phyloP scores from a whole-genome alignment of 1,140 invertebrate genomes.

The Camponotus floridanus region DNA sequence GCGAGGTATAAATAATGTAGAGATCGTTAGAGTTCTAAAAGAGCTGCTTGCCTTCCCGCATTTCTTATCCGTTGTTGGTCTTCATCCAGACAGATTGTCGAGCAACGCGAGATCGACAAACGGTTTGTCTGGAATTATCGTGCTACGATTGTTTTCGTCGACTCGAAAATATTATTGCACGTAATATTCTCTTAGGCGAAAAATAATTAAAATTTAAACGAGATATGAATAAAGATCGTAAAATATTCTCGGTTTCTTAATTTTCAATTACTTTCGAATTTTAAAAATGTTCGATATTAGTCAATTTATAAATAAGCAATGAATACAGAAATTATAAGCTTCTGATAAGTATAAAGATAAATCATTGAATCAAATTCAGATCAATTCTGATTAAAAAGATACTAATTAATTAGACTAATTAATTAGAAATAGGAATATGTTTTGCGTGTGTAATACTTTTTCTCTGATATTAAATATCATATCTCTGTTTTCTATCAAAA shows the following conservation, averaged over 20 bases:
- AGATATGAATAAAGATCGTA: too few relatives aligned
- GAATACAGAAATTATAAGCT: too few relatives aligned
- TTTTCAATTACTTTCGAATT: too few relatives aligned
- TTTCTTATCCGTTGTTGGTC: slow-evolving; percentile 62
- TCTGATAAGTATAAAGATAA: too few relatives aligned
- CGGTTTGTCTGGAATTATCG: background rate
- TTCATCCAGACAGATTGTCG: slow-evolving; percentile 71
- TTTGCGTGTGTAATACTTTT: too few relatives aligned
- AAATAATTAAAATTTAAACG: background rate
- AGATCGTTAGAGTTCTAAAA: slow-evolving; percentile 72
- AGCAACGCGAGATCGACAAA: slow-evolving; percentile 25
- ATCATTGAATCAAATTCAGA: too few relatives aligned
- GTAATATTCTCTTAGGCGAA: background rate
- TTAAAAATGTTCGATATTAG: too few relatives aligned
- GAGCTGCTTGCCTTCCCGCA: slow-evolving; percentile 50
- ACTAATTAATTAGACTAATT: too few relatives aligned
- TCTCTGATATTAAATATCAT: background rate
- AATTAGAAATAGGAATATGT: too few relatives aligned
- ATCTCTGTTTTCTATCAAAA: background rate
- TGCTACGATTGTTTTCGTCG: slow-evolving; percentile 7
- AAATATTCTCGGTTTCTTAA: too few relatives aligned
- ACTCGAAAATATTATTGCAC: background rate
- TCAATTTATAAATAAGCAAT: too few relatives aligned
- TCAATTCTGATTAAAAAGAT: too few relatives aligned
- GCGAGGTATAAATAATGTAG: slow-evolving; percentile 74